Evolutionary conservation across 2,797 vertebrate species (phyloP).

Genomic region (Siniperca undulata): DNA sequence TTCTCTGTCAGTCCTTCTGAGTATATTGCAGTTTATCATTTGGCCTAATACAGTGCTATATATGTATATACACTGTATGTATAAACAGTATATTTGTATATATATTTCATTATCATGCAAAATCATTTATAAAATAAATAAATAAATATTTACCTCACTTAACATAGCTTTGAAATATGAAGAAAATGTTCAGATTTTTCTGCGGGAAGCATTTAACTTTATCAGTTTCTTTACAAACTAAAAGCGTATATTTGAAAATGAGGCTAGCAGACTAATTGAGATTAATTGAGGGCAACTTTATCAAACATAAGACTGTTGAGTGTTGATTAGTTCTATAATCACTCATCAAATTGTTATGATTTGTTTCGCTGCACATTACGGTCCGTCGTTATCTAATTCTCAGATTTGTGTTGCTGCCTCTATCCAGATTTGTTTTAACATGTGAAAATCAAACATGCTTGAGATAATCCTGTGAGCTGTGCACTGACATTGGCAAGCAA

Average conservation of each 20-base stretch:
- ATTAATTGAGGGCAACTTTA: slow-evolving; percentile 25
- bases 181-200: background rate
- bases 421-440: slow-evolving; percentile 44
- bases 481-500: slow-evolving; percentile 16
- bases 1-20: background rate
- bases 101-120: background rate
- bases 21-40: background rate
- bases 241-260: slow-evolving; percentile 22
- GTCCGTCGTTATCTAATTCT: slow-evolving; percentile 35
- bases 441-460: slow-evolving; percentile 35
- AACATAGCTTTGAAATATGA: background rate
- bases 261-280: slow-evolving; percentile 17
- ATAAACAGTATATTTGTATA: background rate
- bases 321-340: slow-evolving; percentile 53
- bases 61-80: background rate
- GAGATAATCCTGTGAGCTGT: slow-evolving; percentile 39
- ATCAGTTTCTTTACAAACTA: slow-evolving; percentile 2
- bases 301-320: slow-evolving; percentile 9
- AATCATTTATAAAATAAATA: too few relatives aligned
- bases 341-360: slow-evolving; percentile 22
- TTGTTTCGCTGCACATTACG: background rate
- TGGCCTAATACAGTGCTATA: too few relatives aligned
- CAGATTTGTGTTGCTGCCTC: slow-evolving; percentile 29
- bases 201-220: background rate
- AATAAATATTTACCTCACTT: background rate